Evolutionary conservation across 2,113 vertebrate genomes (phyloP).

Genomic region (Dendropsophus ebraccatus): DNA sequence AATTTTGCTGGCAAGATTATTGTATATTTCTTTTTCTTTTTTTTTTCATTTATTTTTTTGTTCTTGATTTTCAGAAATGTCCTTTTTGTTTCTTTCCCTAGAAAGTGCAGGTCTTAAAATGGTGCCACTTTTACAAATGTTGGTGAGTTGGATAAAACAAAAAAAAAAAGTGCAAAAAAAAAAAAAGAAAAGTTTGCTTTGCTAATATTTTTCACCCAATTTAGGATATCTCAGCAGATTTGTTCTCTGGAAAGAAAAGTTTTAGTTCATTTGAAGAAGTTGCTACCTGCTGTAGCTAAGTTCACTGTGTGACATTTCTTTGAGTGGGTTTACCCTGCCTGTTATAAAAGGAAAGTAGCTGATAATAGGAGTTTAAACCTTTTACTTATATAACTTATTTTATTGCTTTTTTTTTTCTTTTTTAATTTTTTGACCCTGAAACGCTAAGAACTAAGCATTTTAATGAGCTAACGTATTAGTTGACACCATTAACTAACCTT

Average conservation of each 20-base stretch:
- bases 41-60: too few relatives aligned
- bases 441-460: slow-evolving; percentile 44
- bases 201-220: slow-evolving; percentile 22
- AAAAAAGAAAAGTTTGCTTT: slow-evolving; percentile 6
- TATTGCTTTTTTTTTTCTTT: background rate
- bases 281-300: slow-evolving; percentile 51
- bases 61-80: background rate
- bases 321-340: slow-evolving; percentile 49
- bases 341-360: slow-evolving; percentile 49
- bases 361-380: slow-evolving; percentile 42
- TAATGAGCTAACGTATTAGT: slow-evolving; percentile 45
- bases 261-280: slow-evolving; percentile 48
- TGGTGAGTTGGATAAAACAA: background rate
- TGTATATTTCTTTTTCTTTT: background rate
- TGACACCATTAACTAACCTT: slow-evolving; percentile 41
- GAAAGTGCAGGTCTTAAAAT: background rate
- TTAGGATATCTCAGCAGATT: slow-evolving; percentile 36
- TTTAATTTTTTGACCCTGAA: slow-evolving; percentile 50
- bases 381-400: slow-evolving; percentile 14
- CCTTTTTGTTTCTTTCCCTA: background rate
- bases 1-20: too few relatives aligned
- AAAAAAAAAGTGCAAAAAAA: background rate
- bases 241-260: slow-evolving; percentile 48
- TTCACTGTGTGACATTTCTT: slow-evolving; percentile 55
- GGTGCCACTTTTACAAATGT: background rate